phyloP scores from a whole-genome alignment of 2,113 vertebrate species.

The Equus przewalskii region DNA sequence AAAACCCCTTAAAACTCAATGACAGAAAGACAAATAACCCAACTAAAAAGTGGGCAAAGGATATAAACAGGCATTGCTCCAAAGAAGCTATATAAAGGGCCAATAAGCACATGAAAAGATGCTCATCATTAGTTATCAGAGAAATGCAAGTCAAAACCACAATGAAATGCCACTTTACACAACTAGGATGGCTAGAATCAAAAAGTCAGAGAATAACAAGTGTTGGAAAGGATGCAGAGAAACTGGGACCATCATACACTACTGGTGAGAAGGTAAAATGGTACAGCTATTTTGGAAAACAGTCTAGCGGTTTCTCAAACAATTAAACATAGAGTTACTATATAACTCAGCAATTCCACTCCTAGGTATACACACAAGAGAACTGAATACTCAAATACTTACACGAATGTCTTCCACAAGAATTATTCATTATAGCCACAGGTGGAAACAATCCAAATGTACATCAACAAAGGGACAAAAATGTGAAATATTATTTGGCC shows the following conservation, averaged over 20 bases:
- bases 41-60: not conserved
- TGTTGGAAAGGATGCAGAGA: not conserved
- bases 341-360: not conserved
- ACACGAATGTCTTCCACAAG: not conserved
- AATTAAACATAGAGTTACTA: not conserved
- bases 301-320: constrained; percentile 1
- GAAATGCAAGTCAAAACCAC: not conserved
- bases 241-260: not conserved
- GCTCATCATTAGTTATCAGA: not conserved
- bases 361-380: not conserved
- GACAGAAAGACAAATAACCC: constrained; percentile 1
- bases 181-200: not conserved
- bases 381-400: not conserved
- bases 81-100: not conserved
- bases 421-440: not conserved
- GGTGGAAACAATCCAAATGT: not conserved
- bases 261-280: not conserved
- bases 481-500: not conserved
- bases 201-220: not conserved
- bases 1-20: not conserved
- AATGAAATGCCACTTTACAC: not conserved
- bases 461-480: not conserved
- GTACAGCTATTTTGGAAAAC: not conserved
- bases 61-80: not conserved
- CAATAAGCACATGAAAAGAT: not conserved